Percentiles rank a stretch among this genome's conserved stretches.
These are phyloP conservation scores for Gambusia yucatana DNA, from an alignment of 2,797 vertebrate genomes.

Conservation along the genomic window DNA sequence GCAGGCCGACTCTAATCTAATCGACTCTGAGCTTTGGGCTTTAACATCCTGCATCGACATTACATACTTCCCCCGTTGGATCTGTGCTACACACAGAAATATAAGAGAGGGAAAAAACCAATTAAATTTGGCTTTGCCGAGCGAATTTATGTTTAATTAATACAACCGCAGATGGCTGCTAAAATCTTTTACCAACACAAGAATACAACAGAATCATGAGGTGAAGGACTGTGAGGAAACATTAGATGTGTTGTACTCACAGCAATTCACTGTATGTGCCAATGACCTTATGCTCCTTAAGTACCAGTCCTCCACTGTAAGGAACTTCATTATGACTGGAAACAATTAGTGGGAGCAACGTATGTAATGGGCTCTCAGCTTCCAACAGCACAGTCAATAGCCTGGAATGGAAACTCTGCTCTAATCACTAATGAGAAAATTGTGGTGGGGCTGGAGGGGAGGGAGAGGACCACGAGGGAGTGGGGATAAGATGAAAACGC, in stretches of 20 bases:
- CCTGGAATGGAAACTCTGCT: slow-evolving; percentile 82
- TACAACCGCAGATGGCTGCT: slow-evolving; percentile 20
- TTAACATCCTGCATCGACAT: slow-evolving; percentile 35
- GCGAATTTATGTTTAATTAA: slow-evolving; percentile 30
- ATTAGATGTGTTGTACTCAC: slow-evolving; percentile 60
- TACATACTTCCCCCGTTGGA: slow-evolving; percentile 17
- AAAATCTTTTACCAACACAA: slow-evolving; percentile 41
- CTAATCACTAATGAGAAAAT: slow-evolving; percentile 83
- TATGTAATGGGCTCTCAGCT: slow-evolving; percentile 80
- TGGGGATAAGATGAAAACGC: slow-evolving; percentile 57
- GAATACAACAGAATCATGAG: slow-evolving; percentile 45
- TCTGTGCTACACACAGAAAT: slow-evolving; percentile 24
- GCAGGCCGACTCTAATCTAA: slow-evolving; percentile 51
- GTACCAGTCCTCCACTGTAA: slow-evolving; percentile 70
- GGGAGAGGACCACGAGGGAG: slow-evolving; percentile 58
- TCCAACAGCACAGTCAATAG: slow-evolving; percentile 81
- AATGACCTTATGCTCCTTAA: slow-evolving; percentile 72
- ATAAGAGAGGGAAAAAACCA: slow-evolving; percentile 21
- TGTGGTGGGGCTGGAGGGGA: slow-evolving; percentile 63
- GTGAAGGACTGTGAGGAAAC: slow-evolving; percentile 44
- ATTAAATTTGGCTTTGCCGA: slow-evolving; percentile 29
- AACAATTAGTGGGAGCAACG: slow-evolving; percentile 78
- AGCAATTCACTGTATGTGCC: slow-evolving; percentile 46
- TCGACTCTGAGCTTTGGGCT: slow-evolving; percentile 10
- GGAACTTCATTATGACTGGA: slow-evolving; percentile 83